Evolutionary conservation across 2,888 invertebrate species (phyloP).

Genomic region (Amaurobius ferox): DNA sequence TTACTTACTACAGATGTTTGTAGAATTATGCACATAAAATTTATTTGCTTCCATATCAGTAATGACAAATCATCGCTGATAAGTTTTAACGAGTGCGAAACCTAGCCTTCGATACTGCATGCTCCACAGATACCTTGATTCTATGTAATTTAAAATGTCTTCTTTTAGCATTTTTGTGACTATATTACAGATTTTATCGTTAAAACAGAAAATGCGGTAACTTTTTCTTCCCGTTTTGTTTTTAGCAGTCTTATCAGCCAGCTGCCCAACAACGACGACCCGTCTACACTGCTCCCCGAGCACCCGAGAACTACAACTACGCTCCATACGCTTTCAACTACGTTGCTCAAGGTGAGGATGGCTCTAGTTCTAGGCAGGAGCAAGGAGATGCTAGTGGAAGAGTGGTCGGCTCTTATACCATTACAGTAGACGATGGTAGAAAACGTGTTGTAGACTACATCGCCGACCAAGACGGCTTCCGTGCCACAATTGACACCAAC

Average conservation of each 20-base stretch:
- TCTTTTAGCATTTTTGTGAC: no score
- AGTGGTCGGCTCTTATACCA: constrained; percentile 68
- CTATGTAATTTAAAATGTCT: no score
- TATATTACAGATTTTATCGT: no score
- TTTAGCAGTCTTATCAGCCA: constrained; percentile 41
- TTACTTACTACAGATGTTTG: no score
- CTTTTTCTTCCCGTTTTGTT: no score
- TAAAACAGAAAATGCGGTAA: no score
- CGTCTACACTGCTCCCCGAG: constrained; percentile 30
- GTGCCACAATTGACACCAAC: constrained; percentile 63
- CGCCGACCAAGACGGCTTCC: constrained; percentile 66
- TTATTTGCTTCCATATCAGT: no score
- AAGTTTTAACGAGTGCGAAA: no score
- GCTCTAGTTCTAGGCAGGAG: constrained; percentile 68
- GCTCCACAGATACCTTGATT: no score
- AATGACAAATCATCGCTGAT: no score
- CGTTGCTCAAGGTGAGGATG: constrained; percentile 67
- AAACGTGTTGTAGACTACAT: constrained; percentile 67
- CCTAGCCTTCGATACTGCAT: no score
- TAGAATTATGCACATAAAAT: no score
- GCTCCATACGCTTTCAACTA: constrained; percentile 70
- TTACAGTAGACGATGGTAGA: constrained; percentile 68
- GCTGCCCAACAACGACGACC: constrained; percentile 61
- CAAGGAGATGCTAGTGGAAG: constrained; percentile 57
- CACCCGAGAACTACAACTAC: constrained; percentile 48